phyloP scores from a whole-genome alignment of 2,113 vertebrate species.

The Semnornis frantzii region DNA sequence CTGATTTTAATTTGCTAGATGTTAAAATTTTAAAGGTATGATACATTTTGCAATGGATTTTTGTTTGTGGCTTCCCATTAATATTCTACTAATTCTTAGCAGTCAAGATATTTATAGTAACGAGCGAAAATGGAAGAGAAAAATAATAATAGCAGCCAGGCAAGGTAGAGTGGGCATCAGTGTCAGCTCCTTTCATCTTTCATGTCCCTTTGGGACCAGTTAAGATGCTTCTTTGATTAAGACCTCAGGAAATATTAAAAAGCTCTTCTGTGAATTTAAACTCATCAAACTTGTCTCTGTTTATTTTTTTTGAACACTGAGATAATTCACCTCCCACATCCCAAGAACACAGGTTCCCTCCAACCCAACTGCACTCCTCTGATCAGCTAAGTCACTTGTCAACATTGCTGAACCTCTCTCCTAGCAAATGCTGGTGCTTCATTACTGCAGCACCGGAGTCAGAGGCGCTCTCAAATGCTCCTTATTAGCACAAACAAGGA shows the following conservation, averaged over 20 bases:
- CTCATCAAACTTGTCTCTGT: slow-evolving; percentile 74
- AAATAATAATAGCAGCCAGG: slow-evolving; percentile 14
- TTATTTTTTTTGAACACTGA: slow-evolving; percentile 62
- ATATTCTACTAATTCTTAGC: slow-evolving; percentile 67
- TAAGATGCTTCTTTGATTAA: slow-evolving; percentile 79
- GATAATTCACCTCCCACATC: slow-evolving; percentile 48
- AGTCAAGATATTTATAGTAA: slow-evolving; percentile 73
- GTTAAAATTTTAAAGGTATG: slow-evolving; percentile 76
- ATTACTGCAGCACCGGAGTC: slow-evolving; percentile 30
- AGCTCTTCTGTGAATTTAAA: slow-evolving; percentile 71
- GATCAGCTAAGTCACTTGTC: slow-evolving; percentile 69
- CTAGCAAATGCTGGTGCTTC: slow-evolving; percentile 34
- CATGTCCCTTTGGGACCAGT: slow-evolving; percentile 76
- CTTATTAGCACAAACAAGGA: slow-evolving; percentile 16
- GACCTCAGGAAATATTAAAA: slow-evolving; percentile 79
- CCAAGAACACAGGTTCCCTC: slow-evolving; percentile 46
- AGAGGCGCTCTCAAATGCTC: background rate
- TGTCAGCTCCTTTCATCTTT: slow-evolving; percentile 75
- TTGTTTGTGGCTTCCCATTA: slow-evolving; percentile 71
- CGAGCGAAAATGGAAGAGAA: background rate
- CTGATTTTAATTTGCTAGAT: slow-evolving; percentile 77
- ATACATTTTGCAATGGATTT: slow-evolving; percentile 37
- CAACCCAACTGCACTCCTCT: slow-evolving; percentile 37
- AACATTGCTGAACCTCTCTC: slow-evolving; percentile 43
- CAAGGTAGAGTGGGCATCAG: slow-evolving; percentile 69